Conservation (phyloP, 2,113 vertebrate genomes). For the Alectura lathami region DNA sequence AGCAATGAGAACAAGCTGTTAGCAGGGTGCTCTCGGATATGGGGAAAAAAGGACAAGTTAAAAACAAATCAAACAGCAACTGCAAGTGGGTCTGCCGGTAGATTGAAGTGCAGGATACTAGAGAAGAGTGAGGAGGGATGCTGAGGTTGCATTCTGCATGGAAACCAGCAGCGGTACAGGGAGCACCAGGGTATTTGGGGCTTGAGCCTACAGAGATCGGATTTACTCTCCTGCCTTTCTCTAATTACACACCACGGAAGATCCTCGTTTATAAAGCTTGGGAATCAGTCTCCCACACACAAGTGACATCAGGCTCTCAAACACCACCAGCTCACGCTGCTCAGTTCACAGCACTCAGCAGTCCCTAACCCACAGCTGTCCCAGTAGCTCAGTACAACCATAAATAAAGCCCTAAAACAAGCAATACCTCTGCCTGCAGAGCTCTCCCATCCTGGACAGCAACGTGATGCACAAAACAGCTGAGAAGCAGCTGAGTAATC, state of each 20-base stretch:
- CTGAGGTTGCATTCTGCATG: rapidly evolving
- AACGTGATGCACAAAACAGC: not conserved
- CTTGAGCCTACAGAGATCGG: not conserved
- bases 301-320: not conserved
- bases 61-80: not conserved
- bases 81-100: not conserved
- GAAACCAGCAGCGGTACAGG: not conserved
- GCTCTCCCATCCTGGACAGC: not conserved
- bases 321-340: not conserved
- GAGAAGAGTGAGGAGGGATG: too few species aligned
- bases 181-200: not conserved
- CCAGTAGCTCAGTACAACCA: not conserved
- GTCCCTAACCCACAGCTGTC: conserved; percentile 20
- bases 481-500: conserved; percentile 67
- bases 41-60: not conserved
- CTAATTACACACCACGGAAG: not conserved
- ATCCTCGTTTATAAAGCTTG: not conserved
- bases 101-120: not conserved
- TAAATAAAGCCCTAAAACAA: not conserved
- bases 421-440: not conserved
- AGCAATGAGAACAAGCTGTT: not conserved
- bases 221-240: not conserved
- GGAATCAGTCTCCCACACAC: rapidly evolving
- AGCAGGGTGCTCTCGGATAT: not conserved
- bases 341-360: not conserved